Base-by-base conservation (phyloP, 2,888 invertebrate genomes). In the Sturmia bella region DNA sequence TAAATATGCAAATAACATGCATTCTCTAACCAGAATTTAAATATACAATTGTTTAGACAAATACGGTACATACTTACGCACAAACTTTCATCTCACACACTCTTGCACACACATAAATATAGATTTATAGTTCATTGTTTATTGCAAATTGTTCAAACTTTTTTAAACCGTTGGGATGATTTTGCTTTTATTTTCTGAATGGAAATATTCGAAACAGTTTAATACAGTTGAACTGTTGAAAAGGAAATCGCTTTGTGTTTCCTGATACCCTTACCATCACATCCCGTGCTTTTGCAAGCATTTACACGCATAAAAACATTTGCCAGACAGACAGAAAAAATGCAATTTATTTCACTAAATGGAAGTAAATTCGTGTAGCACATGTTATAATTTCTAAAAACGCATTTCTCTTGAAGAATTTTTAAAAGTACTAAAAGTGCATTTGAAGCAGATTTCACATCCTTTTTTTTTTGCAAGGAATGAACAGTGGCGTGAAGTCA, bases 111-210 rank as follows among this genome's bases (percentile, higher is more conserved):
- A 54, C 41, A 56, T 41, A 52, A 13, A 11, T 13, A 64, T 5
- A 41, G 73, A 76, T 80, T 77, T 73, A 66, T 76, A 37, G 72
- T 72, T 75, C 76, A 76, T 81, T 66, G 68, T 81, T 81, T 81
- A 63, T 81, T 73, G 72, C 41, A 64, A 70, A 70, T 56, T 21
- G 21, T 56, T 27, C 39, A 39, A 73, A 15, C 37, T 54, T 54
- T 45, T 61, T 32, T 24, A 13, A 15, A n/a, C 24, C 21, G 41
- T 13, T 7, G 21, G 37, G 17, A 27, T 5, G 15, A 37, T 75
- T 64, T 57, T 66, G 39, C 13, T 43, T 54, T 45, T n/a, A n/a
- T n/a, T 13, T 48, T 64, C 13, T 17, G 12, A 1, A 5, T n/a
- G 19, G 57, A 56, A 32, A 39, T 6, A 37, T 45, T 57, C 24